phyloP scores from a whole-genome alignment of 2,113 vertebrate species.

The Chamaea fasciata region DNA sequence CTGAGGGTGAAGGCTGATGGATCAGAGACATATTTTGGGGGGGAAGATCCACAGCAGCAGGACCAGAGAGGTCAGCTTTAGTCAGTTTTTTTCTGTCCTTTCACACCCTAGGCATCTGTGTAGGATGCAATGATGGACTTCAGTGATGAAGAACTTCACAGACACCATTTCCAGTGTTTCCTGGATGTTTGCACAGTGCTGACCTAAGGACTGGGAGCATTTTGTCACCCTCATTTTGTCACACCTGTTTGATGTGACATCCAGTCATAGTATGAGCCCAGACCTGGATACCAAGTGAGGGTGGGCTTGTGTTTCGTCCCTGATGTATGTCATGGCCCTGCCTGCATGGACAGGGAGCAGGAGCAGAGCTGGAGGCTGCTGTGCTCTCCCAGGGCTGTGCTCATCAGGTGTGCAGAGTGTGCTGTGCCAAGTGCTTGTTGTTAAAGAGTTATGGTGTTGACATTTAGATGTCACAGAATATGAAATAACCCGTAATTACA shows the following conservation, averaged over 20 bases:
- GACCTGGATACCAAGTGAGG: too few relatives aligned
- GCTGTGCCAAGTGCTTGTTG: neutral
- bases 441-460: neutral
- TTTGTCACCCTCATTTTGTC: neutral
- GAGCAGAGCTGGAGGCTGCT: neutral
- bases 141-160: neutral
- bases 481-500: conserved; percentile 14
- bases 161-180: neutral
- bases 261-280: neutral
- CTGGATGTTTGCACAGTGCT: neutral
- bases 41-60: neutral
- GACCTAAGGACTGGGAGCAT: neutral
- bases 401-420: neutral
- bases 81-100: neutral
- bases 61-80: neutral
- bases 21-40: neutral
- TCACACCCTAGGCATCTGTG: too few relatives aligned
- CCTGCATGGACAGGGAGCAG: accelerated
- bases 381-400: neutral
- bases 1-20: neutral
- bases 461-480: neutral
- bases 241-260: neutral
- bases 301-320: neutral
- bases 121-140: accelerated
- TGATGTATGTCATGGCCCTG: accelerated